Evolutionary conservation across 2,797 vertebrate genomes (phyloP).

Genomic region (Borostomias antarcticus): DNA sequence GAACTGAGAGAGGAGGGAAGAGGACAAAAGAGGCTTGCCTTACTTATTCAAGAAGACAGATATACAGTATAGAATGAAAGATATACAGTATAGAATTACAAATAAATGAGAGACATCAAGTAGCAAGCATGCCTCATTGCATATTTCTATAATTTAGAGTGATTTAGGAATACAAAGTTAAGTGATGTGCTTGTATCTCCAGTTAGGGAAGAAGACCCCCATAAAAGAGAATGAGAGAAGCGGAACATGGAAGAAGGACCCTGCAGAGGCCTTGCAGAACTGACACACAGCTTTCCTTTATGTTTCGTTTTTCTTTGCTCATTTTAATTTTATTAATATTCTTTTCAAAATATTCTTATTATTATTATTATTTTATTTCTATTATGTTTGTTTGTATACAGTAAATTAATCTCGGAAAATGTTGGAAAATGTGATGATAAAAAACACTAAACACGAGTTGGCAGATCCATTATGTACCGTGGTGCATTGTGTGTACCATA

Average conservation of each 20-base stretch:
- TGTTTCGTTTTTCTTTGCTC: not conserved
- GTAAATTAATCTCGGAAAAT: not conserved
- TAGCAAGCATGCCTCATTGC: no score
- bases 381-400: not conserved
- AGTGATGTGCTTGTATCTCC: no score
- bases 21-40: not conserved
- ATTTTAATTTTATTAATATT: not conserved
- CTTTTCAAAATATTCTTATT: not conserved
- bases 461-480: not conserved
- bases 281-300: not conserved
- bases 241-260: not conserved
- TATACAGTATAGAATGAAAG: no score
- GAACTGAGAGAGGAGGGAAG: not conserved
- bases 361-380: not conserved
- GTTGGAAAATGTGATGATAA: not conserved
- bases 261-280: not conserved
- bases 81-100: no score
- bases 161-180: no score
- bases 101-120: not conserved
- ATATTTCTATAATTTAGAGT: no score
- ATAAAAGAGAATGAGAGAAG: not conserved
- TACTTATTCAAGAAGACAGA: not conserved
- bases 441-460: not conserved
- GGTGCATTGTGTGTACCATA: not conserved
- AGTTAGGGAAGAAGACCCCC: not conserved